Evolutionary conservation across 2,888 invertebrate genomes (phyloP), one percentile per base, ranked within the genome.

Genomic region (Drosophila phalerata): DNA sequence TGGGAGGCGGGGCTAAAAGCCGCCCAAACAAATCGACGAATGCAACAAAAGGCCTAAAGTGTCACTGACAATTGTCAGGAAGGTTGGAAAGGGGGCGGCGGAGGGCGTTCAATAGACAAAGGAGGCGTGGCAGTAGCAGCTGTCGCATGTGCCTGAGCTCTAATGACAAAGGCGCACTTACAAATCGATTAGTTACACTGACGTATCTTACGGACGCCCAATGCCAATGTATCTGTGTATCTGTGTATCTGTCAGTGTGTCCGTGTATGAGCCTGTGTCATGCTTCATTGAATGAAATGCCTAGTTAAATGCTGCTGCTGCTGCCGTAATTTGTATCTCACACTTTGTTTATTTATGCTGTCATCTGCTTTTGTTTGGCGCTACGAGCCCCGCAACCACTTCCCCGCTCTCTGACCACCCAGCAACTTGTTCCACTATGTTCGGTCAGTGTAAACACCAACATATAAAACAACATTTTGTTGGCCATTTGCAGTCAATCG

Each of bases 401-500:
- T 3, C n/a, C 22, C 22, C 47, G 5, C 42, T 30, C 1, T 2
- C n/a, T 11, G 58, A 4, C 30, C 25, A 6, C 15, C 48, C 47
- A 15, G 28, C 17, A 43, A 28, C 22, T 19, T 37, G 32, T 43
- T 0, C 22, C 48, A 47, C 43, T 30, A 34, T 30, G 37, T 47
- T 65, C 48, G 37, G 40, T 17, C 64, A 48, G 55, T 70, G 61
- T 61, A 70, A 70, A 53, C 67, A 61, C 15, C 8, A 48, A 19
- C 52, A 56, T 40, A 62, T 42, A 63, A 51, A 65, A 45, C 63
- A 63, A 32, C 79, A 69, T 63, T 88, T 83, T 62, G 81, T 67
- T 86, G 42, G 81, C 89, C 87, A 80, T 83, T 83, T 88, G 87
- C 80, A 85, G 88, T 73, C 86, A 73, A 74, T 77, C 82, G 78